phyloP scores from a whole-genome alignment of 2,797 vertebrate genomes.

The Lacerta bilineata region DNA sequence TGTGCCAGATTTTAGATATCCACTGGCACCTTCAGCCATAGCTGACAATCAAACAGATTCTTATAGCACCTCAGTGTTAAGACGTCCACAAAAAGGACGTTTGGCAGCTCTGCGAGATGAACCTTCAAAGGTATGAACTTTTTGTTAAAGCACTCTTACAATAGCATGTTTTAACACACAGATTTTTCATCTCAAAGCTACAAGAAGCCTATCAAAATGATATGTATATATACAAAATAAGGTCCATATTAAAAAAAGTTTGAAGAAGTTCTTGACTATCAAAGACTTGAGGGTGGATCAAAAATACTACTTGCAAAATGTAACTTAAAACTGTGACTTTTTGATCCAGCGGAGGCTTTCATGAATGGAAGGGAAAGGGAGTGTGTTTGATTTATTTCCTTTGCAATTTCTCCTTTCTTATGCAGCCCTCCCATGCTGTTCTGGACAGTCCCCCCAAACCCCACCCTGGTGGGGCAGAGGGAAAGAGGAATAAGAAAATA shows the following conservation, averaged over 20 bases:
- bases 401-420: too few species aligned
- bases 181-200: fast-evolving
- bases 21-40: conserved; percentile 85
- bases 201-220: background rate
- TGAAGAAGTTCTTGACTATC: background rate
- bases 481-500: too few species aligned
- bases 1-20: conserved; percentile 93
- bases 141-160: background rate
- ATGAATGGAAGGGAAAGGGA: too few species aligned
- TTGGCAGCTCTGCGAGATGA: conserved; percentile 92
- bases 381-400: too few species aligned
- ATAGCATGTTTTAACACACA: fast-evolving
- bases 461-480: too few species aligned
- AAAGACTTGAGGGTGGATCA: background rate
- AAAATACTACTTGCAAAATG: background rate
- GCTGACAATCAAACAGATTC: conserved; percentile 88
- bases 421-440: too few species aligned
- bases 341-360: too few species aligned
- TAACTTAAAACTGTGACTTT: too few species aligned
- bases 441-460: too few species aligned
- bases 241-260: background rate
- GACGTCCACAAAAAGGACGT: conserved; percentile 93
- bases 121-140: conserved; percentile 88
- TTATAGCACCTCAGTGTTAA: conserved; percentile 87
- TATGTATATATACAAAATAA: background rate